Evolutionary conservation across 92 coral and sea anemone genomes (phyloP).

Genomic region (Parazoanthus atlanticus): DNA sequence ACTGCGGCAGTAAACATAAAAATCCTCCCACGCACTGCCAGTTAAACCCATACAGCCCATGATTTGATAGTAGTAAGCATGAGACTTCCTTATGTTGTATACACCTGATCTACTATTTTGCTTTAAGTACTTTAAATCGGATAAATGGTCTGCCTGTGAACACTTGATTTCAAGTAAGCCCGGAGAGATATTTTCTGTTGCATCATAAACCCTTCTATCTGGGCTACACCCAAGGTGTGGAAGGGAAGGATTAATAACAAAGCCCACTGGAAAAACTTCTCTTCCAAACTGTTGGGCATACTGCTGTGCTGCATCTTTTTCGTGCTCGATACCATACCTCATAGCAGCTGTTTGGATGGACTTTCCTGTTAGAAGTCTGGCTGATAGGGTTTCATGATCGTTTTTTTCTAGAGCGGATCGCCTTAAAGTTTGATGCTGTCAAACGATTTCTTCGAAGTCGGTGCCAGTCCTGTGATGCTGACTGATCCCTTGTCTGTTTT

Average conservation of each 20-base stretch:
- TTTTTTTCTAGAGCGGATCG: slow-evolving; percentile 25
- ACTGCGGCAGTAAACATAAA: slow-evolving; percentile 46
- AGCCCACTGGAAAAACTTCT: slow-evolving; percentile 34
- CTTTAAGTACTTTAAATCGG: slow-evolving; percentile 44
- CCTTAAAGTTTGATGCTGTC: slow-evolving; percentile 52
- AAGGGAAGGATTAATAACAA: slow-evolving; percentile 56
- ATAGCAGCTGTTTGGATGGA: slow-evolving; percentile 54
- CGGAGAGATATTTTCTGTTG: slow-evolving; percentile 45
- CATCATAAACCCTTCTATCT: slow-evolving; percentile 60
- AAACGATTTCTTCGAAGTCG: slow-evolving; percentile 24
- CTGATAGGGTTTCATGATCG: slow-evolving; percentile 32
- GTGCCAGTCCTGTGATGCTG: slow-evolving; percentile 49
- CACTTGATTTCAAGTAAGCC: slow-evolving; percentile 67
- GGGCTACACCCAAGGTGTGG: slow-evolving; percentile 70
- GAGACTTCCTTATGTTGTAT: slow-evolving; percentile 43
- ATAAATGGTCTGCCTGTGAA: slow-evolving; percentile 41
- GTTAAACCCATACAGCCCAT: slow-evolving; percentile 67
- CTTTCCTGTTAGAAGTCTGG: slow-evolving; percentile 24
- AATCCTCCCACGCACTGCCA: slow-evolving; percentile 55
- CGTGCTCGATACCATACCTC: slow-evolving; percentile 62
- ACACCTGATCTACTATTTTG: slow-evolving; percentile 39
- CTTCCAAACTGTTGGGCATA: slow-evolving; percentile 53
- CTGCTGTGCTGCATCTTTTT: slow-evolving; percentile 51
- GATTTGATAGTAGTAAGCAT: slow-evolving; percentile 52
- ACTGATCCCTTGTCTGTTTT: slow-evolving; percentile 47